Evolutionary conservation across 1,140 invertebrate species (phyloP).

Genomic region (Periplaneta americana): DNA sequence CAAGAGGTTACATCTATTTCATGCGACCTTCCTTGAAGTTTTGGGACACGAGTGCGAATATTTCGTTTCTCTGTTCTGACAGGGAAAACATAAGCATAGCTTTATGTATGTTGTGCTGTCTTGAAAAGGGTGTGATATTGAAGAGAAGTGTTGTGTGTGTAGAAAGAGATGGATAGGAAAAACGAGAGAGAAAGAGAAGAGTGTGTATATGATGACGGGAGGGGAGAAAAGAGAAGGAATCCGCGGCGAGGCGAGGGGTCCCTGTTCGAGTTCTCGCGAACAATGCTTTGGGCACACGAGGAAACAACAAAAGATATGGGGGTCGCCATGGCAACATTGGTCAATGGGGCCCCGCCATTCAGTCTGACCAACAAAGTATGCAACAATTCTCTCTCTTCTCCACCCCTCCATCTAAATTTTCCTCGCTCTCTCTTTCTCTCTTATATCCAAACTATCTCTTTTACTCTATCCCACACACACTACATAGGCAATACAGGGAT

Average conservation of each 20-base stretch:
- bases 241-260: background rate
- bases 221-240: background rate
- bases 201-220: conserved; percentile 5
- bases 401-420: background rate
- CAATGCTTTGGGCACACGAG: conserved; percentile 7
- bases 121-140: background rate
- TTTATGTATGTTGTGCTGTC: background rate
- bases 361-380: conserved; percentile 21
- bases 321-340: conserved; percentile 18
- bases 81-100: background rate
- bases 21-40: too few species aligned
- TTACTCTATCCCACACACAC: background rate
- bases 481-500: conserved; percentile 5
- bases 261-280: background rate
- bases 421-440: background rate
- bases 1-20: too few species aligned
- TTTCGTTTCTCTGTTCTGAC: background rate
- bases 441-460: background rate
- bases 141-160: background rate
- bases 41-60: too few species aligned
- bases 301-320: conserved; percentile 14
- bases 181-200: background rate
- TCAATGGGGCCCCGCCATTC: conserved; percentile 20
- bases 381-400: conserved; percentile 13
- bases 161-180: background rate